These are phyloP conservation scores for Pasiphila rectangulata DNA, from an alignment of 2,888 invertebrate genomes.

Conservation along the genomic window DNA sequence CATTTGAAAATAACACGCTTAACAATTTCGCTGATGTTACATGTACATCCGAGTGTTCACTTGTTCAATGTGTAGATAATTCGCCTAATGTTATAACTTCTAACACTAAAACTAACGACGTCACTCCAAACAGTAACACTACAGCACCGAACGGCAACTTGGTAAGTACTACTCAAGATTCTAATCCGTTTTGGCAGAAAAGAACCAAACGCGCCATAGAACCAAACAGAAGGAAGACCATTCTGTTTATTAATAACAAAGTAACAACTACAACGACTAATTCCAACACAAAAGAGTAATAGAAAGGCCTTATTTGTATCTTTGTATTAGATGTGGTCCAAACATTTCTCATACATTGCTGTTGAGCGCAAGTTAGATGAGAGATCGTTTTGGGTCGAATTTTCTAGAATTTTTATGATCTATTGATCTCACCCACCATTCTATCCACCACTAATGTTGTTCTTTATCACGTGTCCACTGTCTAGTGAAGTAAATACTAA, in stretches of 20 bases:
- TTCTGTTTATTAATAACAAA: conserved; percentile 76
- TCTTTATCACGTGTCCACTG: conserved; percentile 23
- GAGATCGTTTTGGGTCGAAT: conserved; percentile 48
- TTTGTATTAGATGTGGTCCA: conserved; percentile 27
- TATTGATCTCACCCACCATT: conserved; percentile 58
- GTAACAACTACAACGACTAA: conserved; percentile 55
- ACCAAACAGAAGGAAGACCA: conserved; percentile 75
- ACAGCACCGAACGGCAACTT: conserved; percentile 49
- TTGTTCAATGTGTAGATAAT: conserved; percentile 45
- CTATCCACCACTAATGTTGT: conserved; percentile 38
- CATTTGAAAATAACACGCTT: conserved; percentile 44
- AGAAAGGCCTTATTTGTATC: conserved; percentile 37
- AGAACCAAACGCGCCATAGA: conserved; percentile 66
- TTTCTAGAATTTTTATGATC: conserved; percentile 64
- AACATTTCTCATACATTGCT: conserved; percentile 69
- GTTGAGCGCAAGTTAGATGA: conserved; percentile 61
- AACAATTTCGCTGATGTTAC: conserved; percentile 54
- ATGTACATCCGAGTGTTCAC: conserved; percentile 54
- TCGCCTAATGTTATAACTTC: conserved; percentile 38
- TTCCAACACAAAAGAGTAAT: conserved; percentile 40
- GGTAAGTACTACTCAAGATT: conserved; percentile 72
- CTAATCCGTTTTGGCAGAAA: conserved; percentile 75
- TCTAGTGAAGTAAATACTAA: conserved; percentile 36
- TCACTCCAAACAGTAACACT: conserved; percentile 46
- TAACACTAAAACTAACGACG: conserved; percentile 48